Evolutionary conservation across 2,888 invertebrate species (phyloP).

Genomic region (Petrolisthes cinctipes): DNA sequence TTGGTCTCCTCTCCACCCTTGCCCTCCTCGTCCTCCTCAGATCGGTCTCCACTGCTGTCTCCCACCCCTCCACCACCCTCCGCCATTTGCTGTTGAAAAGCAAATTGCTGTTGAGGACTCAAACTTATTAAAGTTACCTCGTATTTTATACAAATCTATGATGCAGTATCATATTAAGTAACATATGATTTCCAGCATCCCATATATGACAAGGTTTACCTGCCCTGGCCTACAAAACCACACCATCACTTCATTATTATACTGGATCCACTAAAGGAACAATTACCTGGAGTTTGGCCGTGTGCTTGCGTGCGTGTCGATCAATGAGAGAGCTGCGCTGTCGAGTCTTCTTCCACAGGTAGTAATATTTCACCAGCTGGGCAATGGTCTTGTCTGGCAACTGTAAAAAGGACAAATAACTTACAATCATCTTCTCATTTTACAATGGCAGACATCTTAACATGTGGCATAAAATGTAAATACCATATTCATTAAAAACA

Average conservation of each 20-base stretch:
- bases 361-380: conserved; percentile 95
- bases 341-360: conserved; percentile 97
- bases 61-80: conserved; percentile 47
- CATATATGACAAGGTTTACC: no score
- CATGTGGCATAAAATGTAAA: not conserved
- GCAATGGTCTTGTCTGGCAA: conserved; percentile 97
- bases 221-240: no score
- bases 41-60: conserved; percentile 58
- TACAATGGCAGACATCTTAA: not conserved
- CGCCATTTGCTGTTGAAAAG: conserved; percentile 28
- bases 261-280: no score
- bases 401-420: conserved; percentile 73
- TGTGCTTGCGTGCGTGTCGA: conserved; percentile 79
- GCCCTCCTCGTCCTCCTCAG: conserved; percentile 64
- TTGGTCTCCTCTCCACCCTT: conserved; percentile 57
- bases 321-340: conserved; percentile 95
- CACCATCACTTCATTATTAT: no score
- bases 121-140: no score
- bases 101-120: not conserved
- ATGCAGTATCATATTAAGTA: no score
- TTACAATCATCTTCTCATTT: not conserved
- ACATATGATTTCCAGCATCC: no score
- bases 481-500: not conserved
- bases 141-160: no score
- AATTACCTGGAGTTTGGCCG: conserved; percentile 79